Evolutionary conservation across 2,113 vertebrate species (phyloP), one percentile per base, ranked within the genome.

Genomic region (Eudorcas thomsonii): DNA sequence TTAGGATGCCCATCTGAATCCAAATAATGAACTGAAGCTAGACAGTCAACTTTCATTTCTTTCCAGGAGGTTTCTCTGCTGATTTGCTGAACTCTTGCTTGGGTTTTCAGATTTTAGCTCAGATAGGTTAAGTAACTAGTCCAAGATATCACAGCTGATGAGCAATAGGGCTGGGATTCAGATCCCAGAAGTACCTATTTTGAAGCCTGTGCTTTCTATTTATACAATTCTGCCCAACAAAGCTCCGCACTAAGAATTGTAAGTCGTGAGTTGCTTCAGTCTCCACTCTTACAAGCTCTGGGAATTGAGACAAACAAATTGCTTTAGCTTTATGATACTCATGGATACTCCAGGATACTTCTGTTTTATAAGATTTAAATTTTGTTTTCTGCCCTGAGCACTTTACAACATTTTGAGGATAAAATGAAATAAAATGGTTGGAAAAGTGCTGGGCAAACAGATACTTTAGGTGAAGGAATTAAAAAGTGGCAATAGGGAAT

Each of bases 61-160:
- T 83, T 94, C 39, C 45, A 43, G 87, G 36, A 78, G n/a, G 6
- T 43, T 94, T 88, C 62, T 94, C 60, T 67, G 39, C 48, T 92
- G 85, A 92, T 52, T 52, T 90, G 15, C n/a, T 93, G 80, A 91
- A 82, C 48, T 71, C 52, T 96, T 93, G 74, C 57, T 57, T 88
- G 30, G 14, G 23, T 87, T 96, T 97, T 97, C 45, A 86, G 48
- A 91, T 84, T 96, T 95, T 94, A 88, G 62, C 43, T 96, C 89
- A 93, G 90, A 94, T 77, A 94, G 78, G 90, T 90, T 90, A 94
- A 98, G 50, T 94, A 77, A 97, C 81, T 90, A 92, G 92, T 78
- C 54, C 14, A 71, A 60, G 52, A n/a, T 43, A 64, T 45, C 85
- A 82, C 54, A 82, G 95, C 23, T 78, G 43, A 52, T 88, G n/a